Evolutionary conservation across 1,140 invertebrate genomes (phyloP).

Genomic region (Muscidifurax raptorellus): DNA sequence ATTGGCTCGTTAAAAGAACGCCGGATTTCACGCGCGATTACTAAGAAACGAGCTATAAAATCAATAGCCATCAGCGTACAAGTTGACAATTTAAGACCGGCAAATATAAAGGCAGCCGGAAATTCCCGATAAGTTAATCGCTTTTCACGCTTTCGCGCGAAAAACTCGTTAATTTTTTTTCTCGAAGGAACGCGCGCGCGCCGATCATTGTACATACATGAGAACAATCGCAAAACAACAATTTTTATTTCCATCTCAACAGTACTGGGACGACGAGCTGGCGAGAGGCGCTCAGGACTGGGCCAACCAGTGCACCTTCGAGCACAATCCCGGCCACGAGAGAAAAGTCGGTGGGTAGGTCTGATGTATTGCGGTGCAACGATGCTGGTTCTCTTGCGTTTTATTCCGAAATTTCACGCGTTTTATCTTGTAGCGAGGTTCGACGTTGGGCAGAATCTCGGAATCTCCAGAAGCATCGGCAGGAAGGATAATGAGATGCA

Average conservation of each 20-base stretch:
- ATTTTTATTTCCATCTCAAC: not conserved
- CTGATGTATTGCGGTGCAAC: conserved; percentile 68
- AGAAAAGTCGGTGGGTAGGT: conserved; percentile 50
- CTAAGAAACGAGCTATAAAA: not conserved
- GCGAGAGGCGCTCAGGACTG: conserved; percentile 69
- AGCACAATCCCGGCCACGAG: conserved; percentile 59
- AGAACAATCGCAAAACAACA: too few relatives aligned
- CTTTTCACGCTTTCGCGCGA: too few relatives aligned
- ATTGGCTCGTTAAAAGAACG: not conserved
- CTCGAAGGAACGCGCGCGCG: too few relatives aligned
- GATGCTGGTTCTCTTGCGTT: not conserved
- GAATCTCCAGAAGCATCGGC: conserved; percentile 71
- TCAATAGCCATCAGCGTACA: not conserved
- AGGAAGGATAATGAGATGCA: not conserved
- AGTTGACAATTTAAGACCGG: not conserved
- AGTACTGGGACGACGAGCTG: conserved; percentile 70
- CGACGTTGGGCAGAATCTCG: conserved; percentile 86
- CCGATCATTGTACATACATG: too few relatives aligned
- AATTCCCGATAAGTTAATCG: too few relatives aligned
- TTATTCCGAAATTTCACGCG: not conserved
- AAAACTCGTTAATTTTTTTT: too few relatives aligned
- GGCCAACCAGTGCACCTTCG: conserved; percentile 70
- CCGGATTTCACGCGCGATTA: too few relatives aligned
- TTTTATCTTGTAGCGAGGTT: conserved; percentile 76
- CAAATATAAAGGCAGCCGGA: too few relatives aligned